Base-by-base conservation (phyloP, 1,140 invertebrate species). In the Teleogryllus occipitalis region DNA sequence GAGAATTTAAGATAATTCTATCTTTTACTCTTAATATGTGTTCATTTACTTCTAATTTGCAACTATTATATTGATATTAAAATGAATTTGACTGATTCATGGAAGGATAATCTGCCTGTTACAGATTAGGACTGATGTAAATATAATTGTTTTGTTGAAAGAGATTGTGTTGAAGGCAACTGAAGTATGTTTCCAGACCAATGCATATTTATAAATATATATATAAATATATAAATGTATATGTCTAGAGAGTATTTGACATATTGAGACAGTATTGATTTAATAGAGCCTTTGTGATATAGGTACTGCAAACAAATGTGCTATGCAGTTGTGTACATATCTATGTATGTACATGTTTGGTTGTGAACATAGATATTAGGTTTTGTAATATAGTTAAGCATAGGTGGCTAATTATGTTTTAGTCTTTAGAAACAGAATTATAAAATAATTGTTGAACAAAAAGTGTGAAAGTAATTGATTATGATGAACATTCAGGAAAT, bases 251-350 rank as follows among this genome's bases (percentile, higher is more conserved):
- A 65, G 54, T 65, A 65, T 65, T 65, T 65, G 54, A 65, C 18
- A 65, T 65, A 65, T 65, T 65, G 54, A 65, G 54, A 65, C 54
- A 65, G 54, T 65, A 65, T 65, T 65, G 54, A 65, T 65, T 65
- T 65, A 65, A 65, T 65, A 65, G 54, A 65, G 54, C 54, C 54
- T 65, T 65, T 65, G 54, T 65, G 54, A 65, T 65, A 65, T 65
- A 65, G 54, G 54, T 65, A 65, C 54, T 65, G 54, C 54, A 65
- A 18, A 65, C 54, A 65, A 39, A 14, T 65, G 54, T 65, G 54
- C 54, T 65, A 65, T 65, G 54, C 54, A 65, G 54, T 65, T 65
- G 54, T 65, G 54, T 65, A 65, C 54, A 65, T 65, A 65, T 65
- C 54, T 65, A 65, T 65, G 54, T 65, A 65, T 65, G 54, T 65